A percentile compares a stretch with the other conserved stretches of the same genome.
Conservation (phyloP, 2,797 vertebrate genomes). For the Clangula hyemalis region DNA sequence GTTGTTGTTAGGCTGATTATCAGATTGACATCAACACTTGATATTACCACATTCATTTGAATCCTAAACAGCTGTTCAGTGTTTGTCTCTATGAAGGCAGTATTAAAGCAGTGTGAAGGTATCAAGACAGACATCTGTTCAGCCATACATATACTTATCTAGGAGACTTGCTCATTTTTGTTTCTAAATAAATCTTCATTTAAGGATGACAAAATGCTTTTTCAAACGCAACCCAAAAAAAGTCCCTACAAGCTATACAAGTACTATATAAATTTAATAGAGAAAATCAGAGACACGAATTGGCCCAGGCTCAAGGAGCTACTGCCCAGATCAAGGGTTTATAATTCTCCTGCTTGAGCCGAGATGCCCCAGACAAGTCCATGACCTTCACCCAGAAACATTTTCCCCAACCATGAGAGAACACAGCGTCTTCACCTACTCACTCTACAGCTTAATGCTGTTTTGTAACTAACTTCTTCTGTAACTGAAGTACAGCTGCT, state of each 20-base stretch:
- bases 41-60: not conserved
- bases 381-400: not conserved
- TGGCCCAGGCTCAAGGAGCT: not conserved
- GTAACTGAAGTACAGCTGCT: not conserved
- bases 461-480: not conserved
- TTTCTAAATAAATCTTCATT: conserved; percentile 36
- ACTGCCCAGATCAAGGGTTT: not conserved
- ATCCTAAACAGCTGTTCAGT: conserved; percentile 31
- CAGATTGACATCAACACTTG: not conserved
- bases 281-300: not conserved
- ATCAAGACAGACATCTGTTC: conserved; percentile 39
- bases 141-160: not conserved
- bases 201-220: conserved; percentile 3
- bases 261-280: accelerated
- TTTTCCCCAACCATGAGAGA: not conserved
- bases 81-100: not conserved
- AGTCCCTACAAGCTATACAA: not conserved
- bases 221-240: not conserved
- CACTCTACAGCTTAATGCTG: not conserved
- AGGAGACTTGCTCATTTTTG: not conserved
- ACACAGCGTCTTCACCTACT: not conserved
- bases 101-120: conserved; percentile 7
- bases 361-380: not conserved
- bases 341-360: not conserved
- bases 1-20: not conserved